A percentile compares a stretch with the other conserved stretches of the same genome.
Evolutionary conservation across 2,113 vertebrate species (phyloP).

Genomic region (Syngnathoides biaculeatus): DNA sequence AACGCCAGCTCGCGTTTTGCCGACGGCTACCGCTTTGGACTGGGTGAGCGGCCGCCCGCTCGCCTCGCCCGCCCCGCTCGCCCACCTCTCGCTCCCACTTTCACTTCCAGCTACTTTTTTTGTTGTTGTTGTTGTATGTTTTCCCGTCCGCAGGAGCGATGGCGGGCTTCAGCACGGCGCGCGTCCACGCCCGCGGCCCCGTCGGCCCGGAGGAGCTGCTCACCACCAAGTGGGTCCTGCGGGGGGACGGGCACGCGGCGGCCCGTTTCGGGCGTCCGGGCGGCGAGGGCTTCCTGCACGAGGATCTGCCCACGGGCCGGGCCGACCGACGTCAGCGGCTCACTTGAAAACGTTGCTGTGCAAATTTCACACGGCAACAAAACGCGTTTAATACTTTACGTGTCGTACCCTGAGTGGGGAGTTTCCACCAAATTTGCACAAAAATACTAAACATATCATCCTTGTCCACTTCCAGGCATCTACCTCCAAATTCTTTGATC

Average conservation of each 20-base stretch:
- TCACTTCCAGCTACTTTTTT: too few species aligned
- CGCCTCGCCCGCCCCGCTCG: too few species aligned
- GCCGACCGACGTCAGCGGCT: constrained; percentile 44
- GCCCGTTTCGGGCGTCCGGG: constrained; percentile 90
- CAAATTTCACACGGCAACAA: too few species aligned
- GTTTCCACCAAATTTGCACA: too few species aligned
- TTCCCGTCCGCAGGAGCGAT: constrained; percentile 85
- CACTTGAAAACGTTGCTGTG: too few species aligned
- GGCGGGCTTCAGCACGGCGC: constrained; percentile 92
- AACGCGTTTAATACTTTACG: too few species aligned
- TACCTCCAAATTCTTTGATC: too few species aligned
- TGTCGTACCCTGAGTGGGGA: neutral
- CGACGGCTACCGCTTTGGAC: constrained; percentile 94
- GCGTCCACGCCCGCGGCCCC: constrained; percentile 93
- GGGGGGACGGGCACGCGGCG: constrained; percentile 85
- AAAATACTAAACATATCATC: too few species aligned
- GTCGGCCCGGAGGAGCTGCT: constrained; percentile 95
- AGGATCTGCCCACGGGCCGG: constrained; percentile 73
- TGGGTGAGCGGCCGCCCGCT: too few species aligned
- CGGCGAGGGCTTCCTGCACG: constrained; percentile 85
- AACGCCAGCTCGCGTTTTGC: constrained; percentile 92
- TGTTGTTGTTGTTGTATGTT: too few species aligned
- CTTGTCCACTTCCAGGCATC: too few species aligned
- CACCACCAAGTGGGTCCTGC: constrained; percentile 93
- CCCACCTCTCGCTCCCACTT: too few species aligned